These are phyloP conservation scores for Cydia fagiglandana DNA, from an alignment of 1,140 invertebrate genomes.

Conservation along the genomic window DNA sequence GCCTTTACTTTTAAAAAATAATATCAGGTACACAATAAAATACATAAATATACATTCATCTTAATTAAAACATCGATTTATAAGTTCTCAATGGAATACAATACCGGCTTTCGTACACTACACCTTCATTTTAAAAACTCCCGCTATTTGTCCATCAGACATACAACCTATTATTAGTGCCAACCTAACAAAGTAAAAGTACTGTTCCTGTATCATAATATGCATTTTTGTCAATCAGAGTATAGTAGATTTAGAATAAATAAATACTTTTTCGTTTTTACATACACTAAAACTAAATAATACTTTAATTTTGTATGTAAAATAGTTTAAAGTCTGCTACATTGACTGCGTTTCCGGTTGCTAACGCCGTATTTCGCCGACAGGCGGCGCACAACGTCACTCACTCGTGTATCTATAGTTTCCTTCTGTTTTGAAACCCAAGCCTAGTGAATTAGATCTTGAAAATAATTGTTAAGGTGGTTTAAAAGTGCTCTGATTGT, in stretches of 20 bases:
- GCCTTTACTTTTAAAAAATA: neutral
- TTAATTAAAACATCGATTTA: neutral
- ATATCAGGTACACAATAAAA: neutral
- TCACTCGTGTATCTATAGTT: slow-evolving; percentile 78
- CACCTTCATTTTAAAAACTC: slow-evolving; percentile 1
- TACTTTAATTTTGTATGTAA: slow-evolving; percentile 3
- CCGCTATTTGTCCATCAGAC: slow-evolving; percentile 18
- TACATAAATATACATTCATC: neutral
- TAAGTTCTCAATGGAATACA: neutral
- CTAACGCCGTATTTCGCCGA: slow-evolving; percentile 48
- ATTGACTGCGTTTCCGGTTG: slow-evolving; percentile 55
- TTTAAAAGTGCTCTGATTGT: slow-evolving; percentile 62
- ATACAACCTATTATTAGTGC: slow-evolving; percentile 13
- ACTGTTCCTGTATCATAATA: neutral
- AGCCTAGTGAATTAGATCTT: slow-evolving; percentile 76
- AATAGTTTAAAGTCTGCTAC: slow-evolving; percentile 49
- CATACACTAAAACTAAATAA: neutral
- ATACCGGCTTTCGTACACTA: slow-evolving; percentile 18
- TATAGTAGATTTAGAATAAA: neutral
- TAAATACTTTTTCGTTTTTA: neutral
- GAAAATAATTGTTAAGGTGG: slow-evolving; percentile 59
- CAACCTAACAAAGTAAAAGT: slow-evolving; percentile 7
- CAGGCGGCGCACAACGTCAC: slow-evolving; percentile 75
- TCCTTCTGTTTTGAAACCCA: slow-evolving; percentile 80
- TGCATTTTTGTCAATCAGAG: neutral